Evolutionary conservation across 2,797 vertebrate species (phyloP), one percentile per base, ranked within the genome.

Genomic region (Clarias fuscus): DNA sequence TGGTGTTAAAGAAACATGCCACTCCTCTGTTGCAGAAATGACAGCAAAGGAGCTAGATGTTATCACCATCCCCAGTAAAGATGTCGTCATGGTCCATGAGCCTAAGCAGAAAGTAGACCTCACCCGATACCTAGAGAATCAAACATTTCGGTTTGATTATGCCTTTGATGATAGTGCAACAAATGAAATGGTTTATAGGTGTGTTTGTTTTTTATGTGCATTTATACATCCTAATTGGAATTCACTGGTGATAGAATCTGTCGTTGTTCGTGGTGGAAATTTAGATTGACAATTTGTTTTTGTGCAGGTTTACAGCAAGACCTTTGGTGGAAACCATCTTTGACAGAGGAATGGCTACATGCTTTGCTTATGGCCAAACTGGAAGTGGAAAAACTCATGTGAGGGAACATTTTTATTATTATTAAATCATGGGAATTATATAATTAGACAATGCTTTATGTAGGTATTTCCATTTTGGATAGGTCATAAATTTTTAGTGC

Each of bases 171-270:
- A 99, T 92, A 97, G 91, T 82, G 92, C 97, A 90, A 95, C 97
- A 93, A 99, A 99, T 91, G 98, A 99, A 95, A 98, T 99, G 98
- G 97, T 99, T 94, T 99, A 99, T 95, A 98, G 98, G 98, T 98
- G 6, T 20, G n/a, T 70, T 18, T 37, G 43, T 62, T 4, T 18
- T 68, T 4, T 53, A 59, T 18, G 14, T 64, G 40, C 18, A 61
- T 78, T 8, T 20, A 56, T 56, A 78, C 56, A 22, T 20, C 27
- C 33, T 64, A 0, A 33, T 37, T 83, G 7, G 61, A 37, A 68
- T 24, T 11, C 5, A n/a, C 17, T 2, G 76, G 33, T 37, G 13
- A 1, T 68, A 5, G 70, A 33, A 61, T 30, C n/a, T 24, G 24
- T 17, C 14, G 14, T 43, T n/a, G 13, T 48, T 27, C 30, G 2